A percentile compares a stretch with the other conserved stretches of the same genome.
These are phyloP conservation scores for Nephila pilipes DNA, from an alignment of 1,140 invertebrate genomes.

Conservation along the genomic window DNA sequence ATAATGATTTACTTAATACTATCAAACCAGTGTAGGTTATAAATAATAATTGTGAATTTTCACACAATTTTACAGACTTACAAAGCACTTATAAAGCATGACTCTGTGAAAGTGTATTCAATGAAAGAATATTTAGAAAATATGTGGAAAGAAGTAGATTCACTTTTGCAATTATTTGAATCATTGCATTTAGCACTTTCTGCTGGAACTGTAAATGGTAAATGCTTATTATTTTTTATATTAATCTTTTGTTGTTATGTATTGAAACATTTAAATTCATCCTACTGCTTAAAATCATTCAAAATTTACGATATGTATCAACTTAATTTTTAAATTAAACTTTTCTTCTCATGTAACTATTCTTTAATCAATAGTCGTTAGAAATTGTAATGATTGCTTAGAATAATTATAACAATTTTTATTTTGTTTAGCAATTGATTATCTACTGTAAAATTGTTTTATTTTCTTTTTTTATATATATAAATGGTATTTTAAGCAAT, in stretches of 20 bases:
- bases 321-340: too few species aligned
- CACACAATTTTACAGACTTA: neutral
- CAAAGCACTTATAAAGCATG: constrained; percentile 60
- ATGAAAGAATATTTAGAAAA: constrained; percentile 79
- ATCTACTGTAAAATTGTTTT: neutral
- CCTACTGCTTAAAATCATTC: too few species aligned
- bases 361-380: neutral
- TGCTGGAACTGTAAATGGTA: constrained; percentile 63
- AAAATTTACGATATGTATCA: too few species aligned
- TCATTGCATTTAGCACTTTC: constrained; percentile 77
- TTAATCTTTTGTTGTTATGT: neutral
- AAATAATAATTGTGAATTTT: too few species aligned
- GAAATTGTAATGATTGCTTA: neutral
- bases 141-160: constrained; percentile 79
- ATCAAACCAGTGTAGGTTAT: too few species aligned
- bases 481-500: too few species aligned
- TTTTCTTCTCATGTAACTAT: neutral
- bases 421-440: neutral
- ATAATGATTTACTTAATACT: too few species aligned
- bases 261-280: too few species aligned
- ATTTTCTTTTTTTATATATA: neutral
- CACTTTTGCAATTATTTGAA: constrained; percentile 78
- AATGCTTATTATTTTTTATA: neutral
- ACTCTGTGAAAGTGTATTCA: constrained; percentile 79
- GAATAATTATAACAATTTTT: neutral